phyloP scores from a whole-genome alignment of 2,797 vertebrate species.

The Mareca penelope region DNA sequence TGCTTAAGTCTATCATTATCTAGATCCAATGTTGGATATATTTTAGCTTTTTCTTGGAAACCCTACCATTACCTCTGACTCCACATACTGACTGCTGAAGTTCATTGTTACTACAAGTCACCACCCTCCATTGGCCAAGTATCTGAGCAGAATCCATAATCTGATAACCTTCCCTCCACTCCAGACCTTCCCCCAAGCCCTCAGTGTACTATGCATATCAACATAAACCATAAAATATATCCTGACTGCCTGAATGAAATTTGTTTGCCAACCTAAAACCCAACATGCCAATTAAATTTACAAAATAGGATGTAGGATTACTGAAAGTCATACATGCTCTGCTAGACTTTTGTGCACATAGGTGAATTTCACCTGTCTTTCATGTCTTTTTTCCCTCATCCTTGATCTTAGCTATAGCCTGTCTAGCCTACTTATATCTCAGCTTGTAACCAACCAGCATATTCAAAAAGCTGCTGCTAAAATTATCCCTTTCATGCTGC shows the following conservation, averaged over 20 bases:
- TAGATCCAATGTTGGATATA: background rate
- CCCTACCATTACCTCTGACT: background rate
- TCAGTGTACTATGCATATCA: rapidly evolving
- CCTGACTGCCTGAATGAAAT: background rate
- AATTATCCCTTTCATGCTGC: slow-evolving; percentile 37
- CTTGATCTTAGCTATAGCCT: background rate
- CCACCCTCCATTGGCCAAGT: background rate
- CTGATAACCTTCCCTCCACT: rapidly evolving
- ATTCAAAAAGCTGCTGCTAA: slow-evolving; percentile 37
- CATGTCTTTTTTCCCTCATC: background rate
- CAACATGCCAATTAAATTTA: background rate
- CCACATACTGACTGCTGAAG: background rate
- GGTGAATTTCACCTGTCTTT: background rate
- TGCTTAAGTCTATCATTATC: background rate
- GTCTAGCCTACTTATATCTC: background rate
- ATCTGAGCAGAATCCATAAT: background rate
- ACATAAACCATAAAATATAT: rapidly evolving
- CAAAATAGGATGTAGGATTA: background rate
- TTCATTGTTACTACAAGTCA: background rate
- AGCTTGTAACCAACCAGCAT: background rate
- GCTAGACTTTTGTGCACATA: background rate
- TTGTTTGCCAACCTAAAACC: background rate
- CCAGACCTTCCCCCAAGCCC: background rate
- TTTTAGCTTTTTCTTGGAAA: background rate
- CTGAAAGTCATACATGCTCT: background rate